These are phyloP conservation scores for Bradypodion ventrale DNA, from an alignment of 2,797 vertebrate genomes.

Conservation along the genomic window DNA sequence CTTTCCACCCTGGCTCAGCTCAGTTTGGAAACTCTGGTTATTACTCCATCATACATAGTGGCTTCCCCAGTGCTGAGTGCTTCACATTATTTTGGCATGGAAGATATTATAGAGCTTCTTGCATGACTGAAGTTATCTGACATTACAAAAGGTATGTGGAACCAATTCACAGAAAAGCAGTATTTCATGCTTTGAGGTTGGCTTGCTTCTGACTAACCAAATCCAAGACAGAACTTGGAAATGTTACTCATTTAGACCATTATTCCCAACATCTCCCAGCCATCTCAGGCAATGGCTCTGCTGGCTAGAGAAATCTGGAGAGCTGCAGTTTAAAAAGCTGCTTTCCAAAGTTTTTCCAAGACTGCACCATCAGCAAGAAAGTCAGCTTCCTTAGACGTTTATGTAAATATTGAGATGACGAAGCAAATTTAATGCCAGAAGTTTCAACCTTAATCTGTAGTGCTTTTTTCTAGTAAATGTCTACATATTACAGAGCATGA, in stretches of 20 bases:
- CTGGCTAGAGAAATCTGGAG: too few relatives aligned
- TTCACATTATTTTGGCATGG: not conserved
- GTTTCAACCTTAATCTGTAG: not conserved
- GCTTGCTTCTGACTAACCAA: not conserved
- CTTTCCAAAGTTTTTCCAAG: not conserved
- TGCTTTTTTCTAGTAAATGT: not conserved
- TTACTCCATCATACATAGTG: not conserved
- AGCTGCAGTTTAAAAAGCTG: not conserved
- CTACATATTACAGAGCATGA: not conserved
- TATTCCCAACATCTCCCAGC: not conserved
- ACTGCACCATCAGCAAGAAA: not conserved
- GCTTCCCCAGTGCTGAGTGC: not conserved
- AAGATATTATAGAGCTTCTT: not conserved
- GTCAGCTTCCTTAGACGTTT: not conserved
- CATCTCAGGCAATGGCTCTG: not conserved
- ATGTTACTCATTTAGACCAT: not conserved
- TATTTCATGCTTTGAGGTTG: not conserved
- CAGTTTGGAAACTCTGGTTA: too few relatives aligned
- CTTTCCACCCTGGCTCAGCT: not conserved
- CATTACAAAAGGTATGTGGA: not conserved
- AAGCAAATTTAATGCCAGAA: not conserved
- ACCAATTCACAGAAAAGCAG: not conserved
- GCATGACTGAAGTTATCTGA: not conserved
- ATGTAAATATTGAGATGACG: not conserved
- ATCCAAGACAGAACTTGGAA: not conserved